Percentiles rank a stretch among this genome's conserved stretches.
Evolutionary conservation across 2,888 invertebrate genomes (phyloP).

Genomic region (Ectemnius continuus): DNA sequence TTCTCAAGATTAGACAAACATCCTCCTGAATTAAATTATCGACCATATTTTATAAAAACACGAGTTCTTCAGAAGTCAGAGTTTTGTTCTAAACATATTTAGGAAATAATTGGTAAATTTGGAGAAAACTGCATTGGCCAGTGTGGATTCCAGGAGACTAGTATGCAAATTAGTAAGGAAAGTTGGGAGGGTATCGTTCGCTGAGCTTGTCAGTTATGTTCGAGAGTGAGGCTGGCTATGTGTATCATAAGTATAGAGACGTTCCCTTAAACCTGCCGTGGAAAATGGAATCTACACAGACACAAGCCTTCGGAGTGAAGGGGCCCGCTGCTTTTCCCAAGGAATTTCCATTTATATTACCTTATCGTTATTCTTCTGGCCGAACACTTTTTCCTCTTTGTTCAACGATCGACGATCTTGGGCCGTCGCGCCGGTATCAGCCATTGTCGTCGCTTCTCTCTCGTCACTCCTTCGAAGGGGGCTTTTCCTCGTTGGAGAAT

Average conservation of each 20-base stretch:
- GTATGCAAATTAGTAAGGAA: too few relatives aligned
- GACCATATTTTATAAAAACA: too few relatives aligned
- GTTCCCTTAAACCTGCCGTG: constrained; percentile 50
- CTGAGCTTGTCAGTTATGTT: too few relatives aligned
- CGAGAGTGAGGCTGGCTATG: background rate
- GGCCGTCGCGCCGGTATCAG: background rate
- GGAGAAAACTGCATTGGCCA: too few relatives aligned
- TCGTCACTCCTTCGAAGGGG: constrained; percentile 1
- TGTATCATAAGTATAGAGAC: constrained; percentile 31
- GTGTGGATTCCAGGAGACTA: too few relatives aligned
- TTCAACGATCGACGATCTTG: constrained; percentile 10
- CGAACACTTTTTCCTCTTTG: constrained; percentile 22
- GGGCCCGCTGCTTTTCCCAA: constrained; percentile 33
- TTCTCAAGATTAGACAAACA: too few relatives aligned
- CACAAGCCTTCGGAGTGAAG: constrained; percentile 42
- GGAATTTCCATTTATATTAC: constrained; percentile 75
- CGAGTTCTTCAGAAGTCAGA: too few relatives aligned
- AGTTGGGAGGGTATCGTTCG: too few relatives aligned
- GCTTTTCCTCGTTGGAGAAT: constrained; percentile 2
- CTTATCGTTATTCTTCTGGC: constrained; percentile 63
- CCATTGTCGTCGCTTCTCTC: constrained; percentile 29
- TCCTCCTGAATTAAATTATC: too few relatives aligned
- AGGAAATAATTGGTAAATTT: too few relatives aligned
- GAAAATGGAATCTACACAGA: constrained; percentile 59
- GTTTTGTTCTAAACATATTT: too few relatives aligned